phyloP scores from a whole-genome alignment of 2,113 vertebrate genomes.

The Hystrix brachyura region DNA sequence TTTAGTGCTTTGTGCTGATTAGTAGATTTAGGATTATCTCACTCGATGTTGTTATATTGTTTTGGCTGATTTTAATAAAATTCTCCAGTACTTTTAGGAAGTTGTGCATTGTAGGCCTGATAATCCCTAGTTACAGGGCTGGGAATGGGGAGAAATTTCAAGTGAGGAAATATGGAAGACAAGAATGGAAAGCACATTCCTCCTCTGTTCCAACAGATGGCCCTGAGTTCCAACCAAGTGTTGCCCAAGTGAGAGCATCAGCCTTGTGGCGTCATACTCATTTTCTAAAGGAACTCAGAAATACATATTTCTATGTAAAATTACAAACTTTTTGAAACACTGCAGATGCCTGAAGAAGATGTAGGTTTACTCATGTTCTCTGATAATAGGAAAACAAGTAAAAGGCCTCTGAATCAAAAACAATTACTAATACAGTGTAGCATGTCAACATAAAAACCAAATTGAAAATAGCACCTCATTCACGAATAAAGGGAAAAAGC shows the following conservation, averaged over 20 bases:
- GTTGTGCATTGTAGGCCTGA: background rate
- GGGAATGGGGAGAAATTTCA: background rate
- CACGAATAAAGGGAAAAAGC: background rate
- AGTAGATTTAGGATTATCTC: background rate
- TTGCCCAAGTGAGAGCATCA: background rate
- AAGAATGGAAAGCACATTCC: background rate
- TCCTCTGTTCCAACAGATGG: background rate
- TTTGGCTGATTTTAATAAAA: constrained; percentile 40
- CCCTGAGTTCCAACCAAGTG: background rate
- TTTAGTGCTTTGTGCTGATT: background rate
- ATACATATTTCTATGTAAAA: background rate
- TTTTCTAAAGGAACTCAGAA: constrained; percentile 5
- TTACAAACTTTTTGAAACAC: background rate
- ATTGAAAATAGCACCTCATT: background rate
- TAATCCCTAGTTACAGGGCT: background rate
- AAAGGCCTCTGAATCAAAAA: background rate
- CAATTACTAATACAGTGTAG: background rate
- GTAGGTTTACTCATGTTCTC: background rate
- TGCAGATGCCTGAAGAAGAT: background rate
- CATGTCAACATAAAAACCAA: background rate
- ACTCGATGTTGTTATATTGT: background rate
- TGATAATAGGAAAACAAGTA: background rate
- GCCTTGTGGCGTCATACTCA: background rate
- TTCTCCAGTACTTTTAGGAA: background rate
- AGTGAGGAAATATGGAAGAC: background rate